Conservation (phyloP, 1,140 invertebrate genomes). For the Tetranychus cinnabarinus region DNA sequence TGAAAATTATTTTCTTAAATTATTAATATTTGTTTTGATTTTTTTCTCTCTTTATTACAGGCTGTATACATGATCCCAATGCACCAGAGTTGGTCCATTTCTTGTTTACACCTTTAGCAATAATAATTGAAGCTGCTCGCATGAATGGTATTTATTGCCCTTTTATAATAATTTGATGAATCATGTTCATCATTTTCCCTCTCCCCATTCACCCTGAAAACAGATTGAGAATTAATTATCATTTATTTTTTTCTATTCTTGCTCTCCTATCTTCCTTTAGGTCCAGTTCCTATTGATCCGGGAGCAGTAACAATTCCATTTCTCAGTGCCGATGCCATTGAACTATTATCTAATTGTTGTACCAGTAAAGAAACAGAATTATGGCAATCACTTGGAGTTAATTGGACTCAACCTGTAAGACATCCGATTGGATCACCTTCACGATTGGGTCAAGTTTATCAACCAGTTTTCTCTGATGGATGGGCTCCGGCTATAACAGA, state of each 20-base stretch:
- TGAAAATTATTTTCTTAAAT: not conserved
- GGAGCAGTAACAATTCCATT: constrained; percentile 68
- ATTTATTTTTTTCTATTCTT: not conserved
- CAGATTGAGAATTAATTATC: not conserved
- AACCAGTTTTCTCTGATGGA: constrained; percentile 81
- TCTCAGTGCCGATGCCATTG: constrained; percentile 75
- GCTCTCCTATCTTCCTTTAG: not conserved
- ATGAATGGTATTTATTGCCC: constrained; percentile 2
- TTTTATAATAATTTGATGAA: not conserved
- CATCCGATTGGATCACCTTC: not conserved
- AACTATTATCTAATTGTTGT: constrained; percentile 82
- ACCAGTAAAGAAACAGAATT: constrained; percentile 93
- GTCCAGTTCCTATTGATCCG: constrained; percentile 39
- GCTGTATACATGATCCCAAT: constrained; percentile 82
- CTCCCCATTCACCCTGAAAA: not conserved
- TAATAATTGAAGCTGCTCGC: constrained; percentile 11
- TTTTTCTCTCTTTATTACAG: not conserved
- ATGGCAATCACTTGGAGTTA: constrained; percentile 83
- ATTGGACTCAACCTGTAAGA: constrained; percentile 39
- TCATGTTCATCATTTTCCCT: not conserved
- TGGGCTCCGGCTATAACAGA: constrained; percentile 40
- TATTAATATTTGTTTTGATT: not conserved
- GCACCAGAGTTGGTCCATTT: constrained; percentile 96
- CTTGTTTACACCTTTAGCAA: constrained; percentile 58
- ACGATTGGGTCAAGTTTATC: constrained; percentile 30